Base-by-base conservation (phyloP, 2,888 invertebrate genomes). In the Diplolepis rosae region DNA sequence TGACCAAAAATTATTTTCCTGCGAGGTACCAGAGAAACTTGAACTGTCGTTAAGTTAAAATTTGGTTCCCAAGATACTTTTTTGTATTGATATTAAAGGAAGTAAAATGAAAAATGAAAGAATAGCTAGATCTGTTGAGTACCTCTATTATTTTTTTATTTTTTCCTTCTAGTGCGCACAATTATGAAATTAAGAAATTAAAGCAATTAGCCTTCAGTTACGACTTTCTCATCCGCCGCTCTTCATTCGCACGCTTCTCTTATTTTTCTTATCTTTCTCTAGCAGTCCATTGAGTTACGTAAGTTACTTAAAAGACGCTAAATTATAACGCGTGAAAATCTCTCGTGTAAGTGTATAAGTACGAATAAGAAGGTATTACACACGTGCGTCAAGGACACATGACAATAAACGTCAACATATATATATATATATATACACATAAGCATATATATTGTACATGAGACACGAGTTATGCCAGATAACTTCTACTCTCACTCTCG, bases 101-200 rank as follows among this genome's bases (percentile, higher is more conserved):
- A 39, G 13, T 24, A 13, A 61, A 61, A 22, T 15, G 35, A 39
- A 27, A 24, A 52, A 27, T 28, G 51, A 52, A 52, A 27, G 51
- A 52, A 52, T 52, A 52, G 51, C n/a, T 7, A 39, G 54, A 15
- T n/a, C n/a, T 35, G 5, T 61, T 13, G 56, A 61, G 27, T 22
- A 39, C 30, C 1, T 48, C 45, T 22, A 48, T 54, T 54, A 24
- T 61, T 39, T 39, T 61, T 61, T 24, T 39, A n/a, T 24, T 48
- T 50, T 22, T 24, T 24, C 39, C 32, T 28, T 11, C 4, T 3
- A 1, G 27, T 11, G 35, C n/a, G 35, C 56, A 61, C n/a, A 61
- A 61, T 61, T 61, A 61, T 61, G 61, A 61, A 61, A 61, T 61
- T 24, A 61, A 61, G 39, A 61, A 61, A 61, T 61, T 61, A 61